Conservation (phyloP, 2,888 invertebrate genomes). For the Sesia bembeciformis region DNA sequence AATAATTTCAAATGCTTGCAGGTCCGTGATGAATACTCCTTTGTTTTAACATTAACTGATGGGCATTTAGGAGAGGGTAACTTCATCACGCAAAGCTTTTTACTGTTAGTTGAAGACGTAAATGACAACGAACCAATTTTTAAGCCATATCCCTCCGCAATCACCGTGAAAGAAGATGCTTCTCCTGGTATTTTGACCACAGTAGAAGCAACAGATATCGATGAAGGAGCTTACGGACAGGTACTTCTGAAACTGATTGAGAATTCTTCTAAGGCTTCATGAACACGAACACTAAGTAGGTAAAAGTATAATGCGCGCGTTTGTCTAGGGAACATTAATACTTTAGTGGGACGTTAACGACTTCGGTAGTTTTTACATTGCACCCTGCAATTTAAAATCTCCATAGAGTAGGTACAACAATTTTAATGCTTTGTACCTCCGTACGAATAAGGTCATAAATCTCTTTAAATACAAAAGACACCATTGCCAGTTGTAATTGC, state of each 20-base stretch:
- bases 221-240: conserved; percentile 94
- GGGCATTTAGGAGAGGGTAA: conserved; percentile 90
- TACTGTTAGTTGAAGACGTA: conserved; percentile 91
- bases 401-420: no score
- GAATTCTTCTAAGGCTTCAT: no score
- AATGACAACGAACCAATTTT: conserved; percentile 94
- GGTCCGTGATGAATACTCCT: conserved; percentile 90
- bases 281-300: no score
- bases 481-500: no score
- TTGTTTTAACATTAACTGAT: conserved; percentile 91
- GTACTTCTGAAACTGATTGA: conserved; percentile 32
- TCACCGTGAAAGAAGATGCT: conserved; percentile 87
- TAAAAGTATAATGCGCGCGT: no score
- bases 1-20: conserved; percentile 26
- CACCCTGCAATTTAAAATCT: no score
- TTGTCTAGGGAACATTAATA: no score
- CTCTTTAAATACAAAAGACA: no score
- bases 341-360: no score
- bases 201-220: conserved; percentile 90
- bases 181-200: conserved; percentile 83
- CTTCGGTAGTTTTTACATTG: no score
- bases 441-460: no score
- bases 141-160: conserved; percentile 87
- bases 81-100: conserved; percentile 91
- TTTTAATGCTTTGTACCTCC: no score